Percentiles rank a stretch among this genome's conserved stretches.
These are phyloP conservation scores for Polymixis flavicincta DNA, from an alignment of 2,888 invertebrate genomes.

Conservation along the genomic window DNA sequence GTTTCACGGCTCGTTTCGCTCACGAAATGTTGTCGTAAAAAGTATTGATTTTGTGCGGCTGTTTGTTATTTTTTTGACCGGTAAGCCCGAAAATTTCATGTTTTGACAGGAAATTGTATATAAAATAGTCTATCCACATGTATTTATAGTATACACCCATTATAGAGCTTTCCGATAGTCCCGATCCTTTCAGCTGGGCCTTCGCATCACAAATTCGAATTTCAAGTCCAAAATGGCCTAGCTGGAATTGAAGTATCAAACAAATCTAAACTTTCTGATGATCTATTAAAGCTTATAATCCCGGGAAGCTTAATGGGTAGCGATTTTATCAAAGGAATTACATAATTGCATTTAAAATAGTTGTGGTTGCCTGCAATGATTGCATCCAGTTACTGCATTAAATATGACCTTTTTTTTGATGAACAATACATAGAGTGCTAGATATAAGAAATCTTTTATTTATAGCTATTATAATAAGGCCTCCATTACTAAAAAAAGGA, in stretches of 20 bases:
- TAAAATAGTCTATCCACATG: not conserved
- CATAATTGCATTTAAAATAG: constrained; percentile 37
- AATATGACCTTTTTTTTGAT: too few species aligned
- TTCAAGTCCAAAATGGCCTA: constrained; percentile 14
- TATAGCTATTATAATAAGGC: not conserved
- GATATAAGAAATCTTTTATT: not conserved
- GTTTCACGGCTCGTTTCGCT: constrained; percentile 22
- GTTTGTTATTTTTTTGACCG: constrained; percentile 31
- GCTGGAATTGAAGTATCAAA: not conserved
- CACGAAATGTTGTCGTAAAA: constrained; percentile 20
- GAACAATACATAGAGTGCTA: not conserved
- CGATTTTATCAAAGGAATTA: constrained; percentile 27
- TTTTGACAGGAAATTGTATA: constrained; percentile 13
- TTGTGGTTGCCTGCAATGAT: constrained; percentile 7
- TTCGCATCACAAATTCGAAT: not conserved
- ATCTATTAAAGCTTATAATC: constrained; percentile 31
- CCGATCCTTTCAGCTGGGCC: constrained; percentile 16
- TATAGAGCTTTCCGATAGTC: not conserved
- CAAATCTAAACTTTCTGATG: constrained; percentile 30
- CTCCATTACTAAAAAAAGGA: not conserved
- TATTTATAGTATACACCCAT: not conserved
- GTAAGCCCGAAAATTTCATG: not conserved
- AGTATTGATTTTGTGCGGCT: constrained; percentile 47
- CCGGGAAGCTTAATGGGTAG: not conserved
- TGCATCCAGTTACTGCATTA: not conserved